Evolutionary conservation across 23 tunicate species (phyloP).

Genomic region (Clavelina lepadiformis): DNA sequence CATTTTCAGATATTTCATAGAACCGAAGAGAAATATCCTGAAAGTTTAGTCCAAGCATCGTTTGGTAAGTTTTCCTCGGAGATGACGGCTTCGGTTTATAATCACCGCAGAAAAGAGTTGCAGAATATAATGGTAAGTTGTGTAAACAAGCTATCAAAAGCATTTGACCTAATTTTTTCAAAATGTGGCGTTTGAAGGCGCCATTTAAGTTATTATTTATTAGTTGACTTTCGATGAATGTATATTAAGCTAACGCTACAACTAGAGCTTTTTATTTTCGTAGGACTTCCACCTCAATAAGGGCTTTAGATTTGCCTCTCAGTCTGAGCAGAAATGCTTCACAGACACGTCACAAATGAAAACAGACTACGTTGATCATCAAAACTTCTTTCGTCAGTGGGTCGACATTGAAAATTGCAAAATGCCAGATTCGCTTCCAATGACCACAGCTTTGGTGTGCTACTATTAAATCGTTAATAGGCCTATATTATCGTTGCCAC

Average conservation of each 20-base stretch:
- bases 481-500: too few relatives aligned
- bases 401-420: conserved; percentile 29
- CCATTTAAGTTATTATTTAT: too few relatives aligned
- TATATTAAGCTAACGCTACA: too few relatives aligned
- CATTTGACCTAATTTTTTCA: too few relatives aligned
- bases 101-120: conserved; percentile 24
- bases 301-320: too few relatives aligned
- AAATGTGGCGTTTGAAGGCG: too few relatives aligned
- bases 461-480: too few relatives aligned
- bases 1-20: conserved; percentile 50
- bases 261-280: too few relatives aligned
- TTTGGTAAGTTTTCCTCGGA: conserved; percentile 29
- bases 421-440: conserved; percentile 37
- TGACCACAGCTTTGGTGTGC: too few relatives aligned
- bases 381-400: conserved; percentile 37
- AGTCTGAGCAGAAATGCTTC: conserved; percentile 4
- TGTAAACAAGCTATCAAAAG: too few relatives aligned
- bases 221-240: too few relatives aligned
- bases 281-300: too few relatives aligned
- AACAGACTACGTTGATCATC: conserved; percentile 51
- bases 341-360: conserved; percentile 57
- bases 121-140: conserved; percentile 46
- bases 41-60: conserved; percentile 54
- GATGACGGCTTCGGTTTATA: conserved; percentile 20
- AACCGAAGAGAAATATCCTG: conserved; percentile 41